These are phyloP conservation scores for Sisyra terminalis DNA, from an alignment of 2,888 invertebrate species.

Conservation along the genomic window DNA sequence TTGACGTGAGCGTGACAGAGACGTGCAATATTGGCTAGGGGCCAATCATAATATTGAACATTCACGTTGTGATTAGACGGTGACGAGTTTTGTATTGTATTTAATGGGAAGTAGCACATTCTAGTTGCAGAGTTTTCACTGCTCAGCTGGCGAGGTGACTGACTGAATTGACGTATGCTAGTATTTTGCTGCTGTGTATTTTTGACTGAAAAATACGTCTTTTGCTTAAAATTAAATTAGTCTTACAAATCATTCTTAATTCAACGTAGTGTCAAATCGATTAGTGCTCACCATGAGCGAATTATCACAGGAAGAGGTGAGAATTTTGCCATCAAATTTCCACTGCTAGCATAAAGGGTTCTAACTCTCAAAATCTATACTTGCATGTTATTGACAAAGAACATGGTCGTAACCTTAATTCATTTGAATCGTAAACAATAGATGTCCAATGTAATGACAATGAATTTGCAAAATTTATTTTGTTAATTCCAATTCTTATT, in stretches of 20 bases:
- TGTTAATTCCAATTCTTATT: too few relatives aligned
- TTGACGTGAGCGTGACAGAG: neutral
- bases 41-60: conserved; percentile 4
- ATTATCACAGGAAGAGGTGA: conserved; percentile 78
- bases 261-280: neutral
- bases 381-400: conserved; percentile 5
- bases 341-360: neutral
- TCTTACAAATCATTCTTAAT: neutral
- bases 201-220: conserved; percentile 6
- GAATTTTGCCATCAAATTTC: conserved; percentile 26
- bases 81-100: neutral
- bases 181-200: conserved; percentile 4
- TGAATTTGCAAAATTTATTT: conserved; percentile 1
- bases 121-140: conserved; percentile 4
- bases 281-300: conserved; percentile 47
- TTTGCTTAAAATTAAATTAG: conserved; percentile 1
- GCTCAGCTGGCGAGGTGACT: conserved; percentile 10
- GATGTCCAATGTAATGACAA: neutral
- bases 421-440: neutral
- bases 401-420: neutral
- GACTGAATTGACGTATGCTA: conserved; percentile 9
- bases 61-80: conserved; percentile 1
- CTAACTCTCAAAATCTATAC: neutral
- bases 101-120: conserved; percentile 1
- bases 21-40: conserved; percentile 3